These are phyloP conservation scores for Aramus guarauna DNA, from an alignment of 2,113 vertebrate genomes.

Conservation along the genomic window DNA sequence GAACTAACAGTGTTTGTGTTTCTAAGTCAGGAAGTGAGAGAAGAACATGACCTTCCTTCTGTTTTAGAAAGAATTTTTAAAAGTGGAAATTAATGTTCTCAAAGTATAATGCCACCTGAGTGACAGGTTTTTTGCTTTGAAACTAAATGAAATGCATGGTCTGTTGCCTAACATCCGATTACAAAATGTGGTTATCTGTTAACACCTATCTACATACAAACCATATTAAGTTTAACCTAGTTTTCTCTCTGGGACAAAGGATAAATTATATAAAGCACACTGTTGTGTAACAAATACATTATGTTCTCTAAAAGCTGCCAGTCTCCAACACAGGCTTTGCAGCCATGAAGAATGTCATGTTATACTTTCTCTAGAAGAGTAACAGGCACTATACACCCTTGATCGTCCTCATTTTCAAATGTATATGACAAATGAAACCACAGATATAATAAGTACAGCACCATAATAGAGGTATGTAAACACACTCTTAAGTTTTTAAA, in stretches of 20 bases:
- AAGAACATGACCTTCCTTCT: not conserved
- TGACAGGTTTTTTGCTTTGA: not conserved
- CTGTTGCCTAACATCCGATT: conserved; percentile 3
- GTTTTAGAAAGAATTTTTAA: not conserved
- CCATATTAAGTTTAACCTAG: conserved; percentile 23
- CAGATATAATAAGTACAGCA: not conserved
- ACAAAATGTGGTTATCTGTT: conserved; percentile 1
- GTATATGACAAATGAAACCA: not conserved
- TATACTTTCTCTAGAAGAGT: not conserved
- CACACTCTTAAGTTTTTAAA: not conserved
- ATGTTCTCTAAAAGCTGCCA: not conserved
- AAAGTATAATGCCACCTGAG: not conserved
- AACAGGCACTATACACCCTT: not conserved
- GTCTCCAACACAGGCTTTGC: not conserved
- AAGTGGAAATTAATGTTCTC: not conserved
- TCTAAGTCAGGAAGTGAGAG: not conserved
- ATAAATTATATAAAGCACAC: not conserved
- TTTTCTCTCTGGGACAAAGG: conserved; percentile 37
- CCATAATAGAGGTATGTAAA: not conserved
- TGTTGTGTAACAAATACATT: conserved; percentile 20
- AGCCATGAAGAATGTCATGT: not conserved
- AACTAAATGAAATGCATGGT: not conserved
- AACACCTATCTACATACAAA: not conserved
- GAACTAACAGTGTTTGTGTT: not conserved
- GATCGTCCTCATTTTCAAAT: not conserved